Percentiles rank a stretch among this genome's conserved stretches.
Evolutionary conservation across 2,888 invertebrate genomes (phyloP).

Genomic region (Amblyteles armatorius): DNA sequence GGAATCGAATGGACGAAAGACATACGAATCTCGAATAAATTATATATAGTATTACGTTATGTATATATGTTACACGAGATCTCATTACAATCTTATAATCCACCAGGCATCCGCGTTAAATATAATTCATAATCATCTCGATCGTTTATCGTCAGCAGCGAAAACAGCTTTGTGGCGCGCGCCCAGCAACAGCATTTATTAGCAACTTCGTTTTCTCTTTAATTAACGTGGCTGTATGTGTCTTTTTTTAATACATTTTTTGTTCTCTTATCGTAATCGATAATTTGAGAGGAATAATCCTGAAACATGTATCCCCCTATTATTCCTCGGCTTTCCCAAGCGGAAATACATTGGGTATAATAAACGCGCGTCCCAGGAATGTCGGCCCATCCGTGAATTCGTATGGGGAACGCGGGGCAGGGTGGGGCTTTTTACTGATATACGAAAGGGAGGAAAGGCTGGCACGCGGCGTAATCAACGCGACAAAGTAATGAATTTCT

Average conservation of each 20-base stretch:
- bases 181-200: conserved; percentile 41
- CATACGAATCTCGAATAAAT: conserved; percentile 59
- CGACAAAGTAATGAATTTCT: conserved; percentile 13
- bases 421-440: neutral
- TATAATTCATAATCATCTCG: conserved; percentile 43
- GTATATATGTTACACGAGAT: conserved; percentile 57
- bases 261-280: conserved; percentile 12
- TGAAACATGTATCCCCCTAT: neutral
- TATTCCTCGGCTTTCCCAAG: conserved; percentile 12
- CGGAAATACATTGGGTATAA: conserved; percentile 9
- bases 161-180: conserved; percentile 53
- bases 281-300: neutral
- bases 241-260: neutral
- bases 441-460: neutral
- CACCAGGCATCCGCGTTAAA: conserved; percentile 46
- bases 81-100: conserved; percentile 52
- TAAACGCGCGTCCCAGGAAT: conserved; percentile 1
- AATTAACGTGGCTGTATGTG: neutral
- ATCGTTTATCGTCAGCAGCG: conserved; percentile 38
- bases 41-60: conserved; percentile 48
- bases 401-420: neutral
- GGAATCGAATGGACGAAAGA: conserved; percentile 63
- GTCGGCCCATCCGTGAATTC: neutral
- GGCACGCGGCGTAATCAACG: neutral
- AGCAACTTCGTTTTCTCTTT: conserved; percentile 28